Conservation (phyloP, 2,797 vertebrate species). For the Onychomys arenicola region DNA sequence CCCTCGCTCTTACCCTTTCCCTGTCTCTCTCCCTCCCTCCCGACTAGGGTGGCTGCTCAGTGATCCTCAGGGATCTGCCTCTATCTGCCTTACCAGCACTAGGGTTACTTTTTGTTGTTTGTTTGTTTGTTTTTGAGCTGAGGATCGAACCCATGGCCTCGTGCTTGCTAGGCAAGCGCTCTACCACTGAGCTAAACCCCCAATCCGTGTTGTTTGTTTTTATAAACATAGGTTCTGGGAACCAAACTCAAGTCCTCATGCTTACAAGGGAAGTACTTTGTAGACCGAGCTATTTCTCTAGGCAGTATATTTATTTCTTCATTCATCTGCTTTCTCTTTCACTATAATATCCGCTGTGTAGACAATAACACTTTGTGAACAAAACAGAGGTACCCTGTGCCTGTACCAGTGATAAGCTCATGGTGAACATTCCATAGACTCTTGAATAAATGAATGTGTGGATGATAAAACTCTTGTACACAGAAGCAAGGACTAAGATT, state of each 20-base stretch:
- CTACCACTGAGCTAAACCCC: too few species aligned
- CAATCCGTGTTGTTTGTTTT: background rate
- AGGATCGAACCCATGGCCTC: too few species aligned
- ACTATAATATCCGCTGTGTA: background rate
- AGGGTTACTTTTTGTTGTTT: background rate
- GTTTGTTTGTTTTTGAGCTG: too few species aligned
- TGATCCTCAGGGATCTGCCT: background rate
- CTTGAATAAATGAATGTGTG: background rate
- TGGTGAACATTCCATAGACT: background rate
- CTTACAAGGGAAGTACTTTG: background rate
- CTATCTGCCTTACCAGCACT: background rate
- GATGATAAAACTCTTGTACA: background rate
- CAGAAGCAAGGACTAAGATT: background rate
- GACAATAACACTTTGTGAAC: background rate
- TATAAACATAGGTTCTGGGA: background rate
- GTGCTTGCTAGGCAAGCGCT: too few species aligned
- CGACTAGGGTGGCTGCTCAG: background rate
- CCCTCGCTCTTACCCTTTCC: too few species aligned
- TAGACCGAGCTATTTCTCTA: background rate
- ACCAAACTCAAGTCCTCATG: background rate
- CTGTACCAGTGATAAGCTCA: background rate
- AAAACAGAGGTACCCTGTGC: background rate
- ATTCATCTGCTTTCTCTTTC: background rate
- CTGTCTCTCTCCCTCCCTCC: background rate
- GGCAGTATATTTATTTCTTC: background rate